phyloP scores from a whole-genome alignment of 64 coral and sea anemone species.

The Orbicella faveolata region DNA sequence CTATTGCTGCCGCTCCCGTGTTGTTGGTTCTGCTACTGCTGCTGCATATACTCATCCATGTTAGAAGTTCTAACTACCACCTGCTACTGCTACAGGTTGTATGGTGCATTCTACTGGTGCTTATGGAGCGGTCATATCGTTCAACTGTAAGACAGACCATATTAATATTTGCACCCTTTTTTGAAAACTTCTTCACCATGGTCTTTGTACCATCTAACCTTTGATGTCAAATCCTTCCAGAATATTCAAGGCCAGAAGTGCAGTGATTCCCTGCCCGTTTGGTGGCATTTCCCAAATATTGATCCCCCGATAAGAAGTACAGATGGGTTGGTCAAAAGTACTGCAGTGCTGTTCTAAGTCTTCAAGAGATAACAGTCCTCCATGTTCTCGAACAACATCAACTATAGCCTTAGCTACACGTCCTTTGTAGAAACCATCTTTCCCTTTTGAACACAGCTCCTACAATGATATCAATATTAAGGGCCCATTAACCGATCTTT shows the following conservation, averaged over 20 bases:
- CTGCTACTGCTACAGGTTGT: too few species aligned
- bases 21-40: too few species aligned
- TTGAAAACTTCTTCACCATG: too few species aligned
- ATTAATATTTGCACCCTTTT: too few species aligned
- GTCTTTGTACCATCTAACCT: conserved; percentile 9
- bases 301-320: conserved; percentile 80
- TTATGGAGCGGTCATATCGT: too few species aligned
- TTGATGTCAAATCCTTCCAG: conserved; percentile 82
- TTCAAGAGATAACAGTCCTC: conserved; percentile 70
- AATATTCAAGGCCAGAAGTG: conserved; percentile 85
- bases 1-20: too few species aligned
- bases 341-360: conserved; percentile 73
- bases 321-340: conserved; percentile 86
- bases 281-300: conserved; percentile 96
- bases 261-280: conserved; percentile 95
- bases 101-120: too few species aligned
- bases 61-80: too few species aligned
- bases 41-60: too few species aligned
- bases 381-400: conserved; percentile 79
- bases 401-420: conserved; percentile 75
- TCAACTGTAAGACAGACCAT: too few species aligned
- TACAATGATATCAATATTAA: conserved; percentile 17
- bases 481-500: too few species aligned
- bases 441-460: conserved; percentile 75
- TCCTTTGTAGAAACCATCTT: conserved; percentile 96